phyloP scores from a whole-genome alignment of 1,140 invertebrate species.

The Pseudomyrmex flavicornis region DNA sequence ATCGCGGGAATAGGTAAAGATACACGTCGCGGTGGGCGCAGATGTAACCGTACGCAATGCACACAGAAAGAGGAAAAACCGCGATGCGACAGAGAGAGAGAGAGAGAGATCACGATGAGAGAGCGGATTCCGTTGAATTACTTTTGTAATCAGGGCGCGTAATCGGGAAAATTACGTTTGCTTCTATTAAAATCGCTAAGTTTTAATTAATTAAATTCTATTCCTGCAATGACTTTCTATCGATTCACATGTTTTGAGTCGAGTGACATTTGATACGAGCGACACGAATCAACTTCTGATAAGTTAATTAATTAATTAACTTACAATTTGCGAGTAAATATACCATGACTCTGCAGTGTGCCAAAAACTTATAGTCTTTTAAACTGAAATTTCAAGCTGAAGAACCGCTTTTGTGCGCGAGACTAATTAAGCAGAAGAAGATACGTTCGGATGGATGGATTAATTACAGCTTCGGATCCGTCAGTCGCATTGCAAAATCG shows the following conservation, averaged over 20 bases:
- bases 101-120: slow-evolving; percentile 5
- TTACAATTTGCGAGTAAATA: background rate
- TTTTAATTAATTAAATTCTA: too few relatives aligned
- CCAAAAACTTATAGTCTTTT: background rate
- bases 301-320: background rate
- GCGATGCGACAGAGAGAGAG: background rate
- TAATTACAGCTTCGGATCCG: slow-evolving; percentile 7
- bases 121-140: slow-evolving; percentile 13
- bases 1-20: slow-evolving; percentile 31
- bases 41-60: background rate
- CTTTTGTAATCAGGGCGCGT: slow-evolving; percentile 1
- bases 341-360: background rate
- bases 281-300: background rate
- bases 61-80: slow-evolving; percentile 6
- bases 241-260: too few relatives aligned
- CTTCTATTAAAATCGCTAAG: background rate
- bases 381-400: background rate
- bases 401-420: background rate
- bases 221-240: too few relatives aligned
- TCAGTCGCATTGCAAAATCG: slow-evolving; percentile 30
- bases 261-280: too few relatives aligned
- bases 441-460: background rate
- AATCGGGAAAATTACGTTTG: slow-evolving; percentile 4
- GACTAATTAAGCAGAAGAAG: background rate
- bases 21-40: slow-evolving; percentile 16